Evolutionary conservation across 2,888 invertebrate species (phyloP).

Genomic region (Leptinotarsa peninsularis): DNA sequence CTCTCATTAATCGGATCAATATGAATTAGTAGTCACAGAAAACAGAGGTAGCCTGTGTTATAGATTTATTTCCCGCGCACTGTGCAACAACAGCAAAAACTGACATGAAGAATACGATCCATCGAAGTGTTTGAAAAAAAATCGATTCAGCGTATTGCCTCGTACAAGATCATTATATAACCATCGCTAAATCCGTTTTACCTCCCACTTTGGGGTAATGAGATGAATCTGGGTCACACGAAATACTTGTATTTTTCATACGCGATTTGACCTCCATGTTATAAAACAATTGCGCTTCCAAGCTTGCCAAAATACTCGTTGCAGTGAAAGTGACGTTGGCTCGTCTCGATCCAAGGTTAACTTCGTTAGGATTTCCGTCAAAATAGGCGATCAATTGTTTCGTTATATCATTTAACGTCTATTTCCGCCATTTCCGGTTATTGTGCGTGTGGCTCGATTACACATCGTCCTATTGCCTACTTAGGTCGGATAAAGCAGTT

Average conservation of each 20-base stretch:
- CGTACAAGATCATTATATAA: conserved; percentile 3
- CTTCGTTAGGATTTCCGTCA: conserved; percentile 56
- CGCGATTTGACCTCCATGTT: conserved; percentile 50
- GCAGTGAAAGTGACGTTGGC: conserved; percentile 53
- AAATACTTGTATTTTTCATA: conserved; percentile 50
- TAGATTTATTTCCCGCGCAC: no score
- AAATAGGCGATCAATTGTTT: conserved; percentile 55
- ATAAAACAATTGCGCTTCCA: conserved; percentile 44
- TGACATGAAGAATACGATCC: neutral
- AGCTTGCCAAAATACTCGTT: conserved; percentile 53
- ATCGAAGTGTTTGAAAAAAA: neutral
- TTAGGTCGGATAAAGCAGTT: conserved; percentile 6
- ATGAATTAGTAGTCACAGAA: no score
- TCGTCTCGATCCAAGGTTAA: conserved; percentile 50
- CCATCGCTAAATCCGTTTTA: conserved; percentile 10
- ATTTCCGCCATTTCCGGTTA: conserved; percentile 51
- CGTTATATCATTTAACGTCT: conserved; percentile 54
- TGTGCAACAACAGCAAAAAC: neutral
- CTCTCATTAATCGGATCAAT: no score
- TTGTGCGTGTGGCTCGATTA: conserved; percentile 36
- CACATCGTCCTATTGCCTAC: conserved; percentile 17
- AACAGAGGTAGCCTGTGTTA: no score
- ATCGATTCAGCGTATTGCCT: neutral
- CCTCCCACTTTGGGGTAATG: conserved; percentile 11
- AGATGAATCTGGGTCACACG: conserved; percentile 52